Percentiles rank a stretch among this genome's conserved stretches.
These are phyloP conservation scores for Drusus annulatus DNA, from an alignment of 1,140 invertebrate species.

Conservation along the genomic window DNA sequence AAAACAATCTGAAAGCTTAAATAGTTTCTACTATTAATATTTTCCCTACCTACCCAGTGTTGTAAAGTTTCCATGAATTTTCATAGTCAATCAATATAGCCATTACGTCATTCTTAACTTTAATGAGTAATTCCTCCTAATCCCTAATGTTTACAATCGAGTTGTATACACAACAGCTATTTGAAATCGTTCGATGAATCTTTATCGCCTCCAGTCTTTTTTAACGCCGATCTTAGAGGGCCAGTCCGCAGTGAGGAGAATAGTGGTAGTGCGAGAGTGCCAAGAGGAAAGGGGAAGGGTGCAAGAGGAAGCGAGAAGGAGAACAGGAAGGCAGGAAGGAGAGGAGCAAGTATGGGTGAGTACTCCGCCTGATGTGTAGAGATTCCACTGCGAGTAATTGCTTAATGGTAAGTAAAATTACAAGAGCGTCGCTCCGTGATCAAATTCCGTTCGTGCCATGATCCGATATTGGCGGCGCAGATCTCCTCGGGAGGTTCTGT, in stretches of 20 bases:
- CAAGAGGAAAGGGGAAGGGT: too few species aligned
- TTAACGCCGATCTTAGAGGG: too few species aligned
- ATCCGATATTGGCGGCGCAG: conserved; percentile 56
- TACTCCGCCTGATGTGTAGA: conserved; percentile 29
- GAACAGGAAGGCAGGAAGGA: too few species aligned
- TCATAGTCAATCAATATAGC: too few species aligned
- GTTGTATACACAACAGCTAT: neutral
- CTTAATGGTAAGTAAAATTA: conserved; percentile 60
- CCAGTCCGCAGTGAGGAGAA: too few species aligned
- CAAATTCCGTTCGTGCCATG: conserved; percentile 57
- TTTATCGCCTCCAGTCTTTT: neutral
- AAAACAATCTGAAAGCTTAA: too few species aligned
- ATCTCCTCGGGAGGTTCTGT: conserved; percentile 40
- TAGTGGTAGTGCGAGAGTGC: too few species aligned
- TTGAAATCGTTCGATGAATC: neutral
- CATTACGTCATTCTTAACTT: too few species aligned
- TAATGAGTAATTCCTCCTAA: neutral
- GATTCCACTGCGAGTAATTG: conserved; percentile 46
- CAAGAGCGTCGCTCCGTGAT: conserved; percentile 59
- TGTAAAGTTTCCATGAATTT: too few species aligned
- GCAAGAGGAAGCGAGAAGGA: too few species aligned
- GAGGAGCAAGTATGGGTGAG: neutral
- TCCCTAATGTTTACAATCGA: neutral
- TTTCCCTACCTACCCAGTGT: too few species aligned
- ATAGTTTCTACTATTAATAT: too few species aligned